Evolutionary conservation across 2,888 invertebrate genomes (phyloP).

Genomic region (Anoplius nigerrimus): DNA sequence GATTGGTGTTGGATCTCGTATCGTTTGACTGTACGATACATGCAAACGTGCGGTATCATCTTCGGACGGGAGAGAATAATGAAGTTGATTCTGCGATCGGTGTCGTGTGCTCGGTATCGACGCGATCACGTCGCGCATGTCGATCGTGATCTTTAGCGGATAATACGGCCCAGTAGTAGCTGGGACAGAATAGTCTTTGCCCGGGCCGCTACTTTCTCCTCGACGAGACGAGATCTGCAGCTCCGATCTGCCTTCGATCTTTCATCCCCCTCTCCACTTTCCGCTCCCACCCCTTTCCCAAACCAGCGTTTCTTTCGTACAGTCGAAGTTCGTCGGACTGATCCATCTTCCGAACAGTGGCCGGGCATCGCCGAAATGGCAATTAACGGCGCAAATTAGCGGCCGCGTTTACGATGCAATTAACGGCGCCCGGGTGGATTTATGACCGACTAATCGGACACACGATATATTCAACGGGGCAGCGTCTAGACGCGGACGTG

Average conservation of each 20-base stretch:
- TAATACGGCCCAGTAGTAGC: slow-evolving; percentile 48
- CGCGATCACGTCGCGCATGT: slow-evolving; percentile 36
- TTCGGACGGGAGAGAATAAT: too few species aligned
- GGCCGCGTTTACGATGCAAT: too few species aligned
- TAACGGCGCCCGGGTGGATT: neutral
- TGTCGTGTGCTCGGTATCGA: slow-evolving; percentile 32
- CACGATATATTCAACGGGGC: neutral
- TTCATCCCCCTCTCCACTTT: slow-evolving; percentile 6
- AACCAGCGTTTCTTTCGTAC: too few species aligned
- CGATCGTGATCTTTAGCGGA: slow-evolving; percentile 60
- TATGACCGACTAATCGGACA: slow-evolving; percentile 4
- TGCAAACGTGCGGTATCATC: too few species aligned
- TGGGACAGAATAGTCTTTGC: slow-evolving; percentile 42
- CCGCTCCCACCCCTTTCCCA: neutral
- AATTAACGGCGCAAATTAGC: too few species aligned
- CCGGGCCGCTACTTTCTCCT: slow-evolving; percentile 55
- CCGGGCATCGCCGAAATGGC: neutral
- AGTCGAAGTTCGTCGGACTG: slow-evolving; percentile 18
- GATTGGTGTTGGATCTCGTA: too few species aligned
- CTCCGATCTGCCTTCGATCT: slow-evolving; percentile 50
- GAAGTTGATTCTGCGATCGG: slow-evolving; percentile 37
- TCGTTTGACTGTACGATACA: too few species aligned
- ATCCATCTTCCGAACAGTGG: neutral
- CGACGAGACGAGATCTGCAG: slow-evolving; percentile 55
- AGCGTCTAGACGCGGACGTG: neutral